phyloP scores from a whole-genome alignment of 1,140 invertebrate genomes.

The Ooceraea biroi region DNA sequence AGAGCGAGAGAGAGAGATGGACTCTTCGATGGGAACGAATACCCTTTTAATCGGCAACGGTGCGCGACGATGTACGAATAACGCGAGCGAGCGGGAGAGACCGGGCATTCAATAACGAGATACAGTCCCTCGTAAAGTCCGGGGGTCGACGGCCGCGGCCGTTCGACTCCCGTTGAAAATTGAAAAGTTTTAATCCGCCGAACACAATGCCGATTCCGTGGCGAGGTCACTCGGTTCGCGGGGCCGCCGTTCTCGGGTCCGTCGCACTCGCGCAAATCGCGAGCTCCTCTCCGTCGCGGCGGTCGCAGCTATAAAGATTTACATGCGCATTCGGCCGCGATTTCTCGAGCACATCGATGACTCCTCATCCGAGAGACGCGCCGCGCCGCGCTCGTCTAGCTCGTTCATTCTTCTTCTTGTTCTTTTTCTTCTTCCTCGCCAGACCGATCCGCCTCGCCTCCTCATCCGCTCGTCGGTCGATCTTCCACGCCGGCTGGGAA shows the following conservation, averaged over 20 bases:
- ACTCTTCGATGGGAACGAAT: conserved; percentile 20
- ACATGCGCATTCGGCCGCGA: conserved; percentile 40
- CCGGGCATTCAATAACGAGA: conserved; percentile 52
- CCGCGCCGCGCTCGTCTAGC: too few species aligned
- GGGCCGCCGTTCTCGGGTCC: background rate
- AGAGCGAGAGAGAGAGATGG: too few species aligned
- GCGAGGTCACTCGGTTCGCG: conserved; percentile 53
- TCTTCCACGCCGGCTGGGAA: conserved; percentile 60
- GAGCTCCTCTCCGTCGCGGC: conserved; percentile 46
- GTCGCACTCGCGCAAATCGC: conserved; percentile 37
- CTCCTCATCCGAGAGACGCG: conserved; percentile 7
- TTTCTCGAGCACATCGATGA: conserved; percentile 57
- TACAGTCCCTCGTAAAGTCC: conserved; percentile 46
- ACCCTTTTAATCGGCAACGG: conserved; percentile 49
- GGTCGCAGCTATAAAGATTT: conserved; percentile 58
- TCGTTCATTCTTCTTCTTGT: too few species aligned
- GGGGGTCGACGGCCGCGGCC: conserved; percentile 27
- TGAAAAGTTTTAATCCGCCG: conserved; percentile 59
- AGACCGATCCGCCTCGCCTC: conserved; percentile 10
- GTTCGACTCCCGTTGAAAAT: conserved; percentile 54
- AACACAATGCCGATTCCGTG: conserved; percentile 52
- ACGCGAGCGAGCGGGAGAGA: background rate
- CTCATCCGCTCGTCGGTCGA: conserved; percentile 61
- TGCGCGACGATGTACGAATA: background rate
- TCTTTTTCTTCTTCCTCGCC: conserved; percentile 34